These are phyloP conservation scores for Bedellia somnulentella DNA, from an alignment of 2,888 invertebrate genomes.

Conservation along the genomic window DNA sequence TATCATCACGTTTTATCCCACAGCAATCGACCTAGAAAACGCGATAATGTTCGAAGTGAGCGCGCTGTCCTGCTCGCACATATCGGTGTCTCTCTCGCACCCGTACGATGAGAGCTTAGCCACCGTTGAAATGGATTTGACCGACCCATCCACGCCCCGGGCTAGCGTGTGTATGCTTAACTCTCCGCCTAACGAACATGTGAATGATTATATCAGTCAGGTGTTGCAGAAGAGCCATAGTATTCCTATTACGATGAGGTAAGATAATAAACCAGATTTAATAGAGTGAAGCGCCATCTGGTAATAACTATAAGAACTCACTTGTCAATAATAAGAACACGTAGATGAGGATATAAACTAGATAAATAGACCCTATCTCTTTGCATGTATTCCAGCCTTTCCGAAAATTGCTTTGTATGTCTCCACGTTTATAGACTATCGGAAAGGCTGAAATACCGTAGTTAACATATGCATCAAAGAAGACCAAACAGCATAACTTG, in stretches of 20 bases:
- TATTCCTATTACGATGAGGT: constrained; percentile 89
- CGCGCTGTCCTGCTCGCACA: constrained; percentile 85
- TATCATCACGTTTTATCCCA: constrained; percentile 3
- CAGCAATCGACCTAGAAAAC: constrained; percentile 65
- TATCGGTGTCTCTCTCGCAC: constrained; percentile 90
- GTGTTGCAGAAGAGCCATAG: constrained; percentile 86
- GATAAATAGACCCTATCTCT: no score
- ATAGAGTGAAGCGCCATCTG: no score
- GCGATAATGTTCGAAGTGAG: constrained; percentile 91
- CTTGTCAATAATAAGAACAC: no score
- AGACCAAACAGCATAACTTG: no score
- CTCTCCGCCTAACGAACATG: constrained; percentile 36
- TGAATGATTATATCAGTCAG: constrained; percentile 48
- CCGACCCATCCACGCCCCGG: constrained; percentile 76
- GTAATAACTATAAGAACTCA: no score
- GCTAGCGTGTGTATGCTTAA: constrained; percentile 74
- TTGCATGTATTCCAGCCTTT: no score
- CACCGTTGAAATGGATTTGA: constrained; percentile 85
- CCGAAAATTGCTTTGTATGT: no score
- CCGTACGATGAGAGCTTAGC: constrained; percentile 91
- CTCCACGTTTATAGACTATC: no score
- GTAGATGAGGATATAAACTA: no score
- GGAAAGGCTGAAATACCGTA: no score
- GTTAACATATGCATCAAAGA: no score
- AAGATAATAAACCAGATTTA: no score